These are phyloP conservation scores for Bryconaethiops microstoma DNA, from an alignment of 2,797 vertebrate species.

Conservation along the genomic window DNA sequence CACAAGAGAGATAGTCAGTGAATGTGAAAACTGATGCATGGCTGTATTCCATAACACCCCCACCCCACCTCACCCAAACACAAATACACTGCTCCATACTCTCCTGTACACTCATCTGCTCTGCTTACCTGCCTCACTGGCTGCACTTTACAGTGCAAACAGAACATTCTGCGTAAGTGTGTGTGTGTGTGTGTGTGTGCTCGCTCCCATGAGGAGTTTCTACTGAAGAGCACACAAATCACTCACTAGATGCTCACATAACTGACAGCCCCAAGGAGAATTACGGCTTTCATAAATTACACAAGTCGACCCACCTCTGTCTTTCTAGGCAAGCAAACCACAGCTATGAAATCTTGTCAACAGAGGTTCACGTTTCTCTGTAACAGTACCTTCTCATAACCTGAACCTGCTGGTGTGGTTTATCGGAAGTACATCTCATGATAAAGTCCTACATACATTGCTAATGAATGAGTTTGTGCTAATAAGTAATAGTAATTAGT, in stretches of 20 bases:
- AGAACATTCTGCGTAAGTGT: slow-evolving; percentile 7
- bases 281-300: background rate
- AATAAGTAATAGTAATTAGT: no score
- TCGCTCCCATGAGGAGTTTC: background rate
- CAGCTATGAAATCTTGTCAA: background rate
- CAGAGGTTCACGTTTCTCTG: background rate
- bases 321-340: background rate
- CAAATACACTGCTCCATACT: background rate
- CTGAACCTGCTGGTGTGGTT: no score
- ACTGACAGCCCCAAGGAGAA: background rate
- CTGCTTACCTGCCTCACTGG: slow-evolving; percentile 61
- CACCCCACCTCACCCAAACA: background rate
- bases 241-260: slow-evolving; percentile 15
- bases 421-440: no score
- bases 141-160: slow-evolving; percentile 55
- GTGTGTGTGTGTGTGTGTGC: background rate
- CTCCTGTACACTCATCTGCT: slow-evolving; percentile 38
- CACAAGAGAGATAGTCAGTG: background rate
- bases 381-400: no score
- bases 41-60: background rate
- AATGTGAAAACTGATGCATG: slow-evolving; percentile 10
- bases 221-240: slow-evolving; percentile 14
- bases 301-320: background rate
- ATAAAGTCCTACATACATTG: no score
- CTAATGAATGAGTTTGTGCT: no score